Evolutionary conservation across 1,140 invertebrate genomes (phyloP).

Genomic region (Temnothorax longispinosus): DNA sequence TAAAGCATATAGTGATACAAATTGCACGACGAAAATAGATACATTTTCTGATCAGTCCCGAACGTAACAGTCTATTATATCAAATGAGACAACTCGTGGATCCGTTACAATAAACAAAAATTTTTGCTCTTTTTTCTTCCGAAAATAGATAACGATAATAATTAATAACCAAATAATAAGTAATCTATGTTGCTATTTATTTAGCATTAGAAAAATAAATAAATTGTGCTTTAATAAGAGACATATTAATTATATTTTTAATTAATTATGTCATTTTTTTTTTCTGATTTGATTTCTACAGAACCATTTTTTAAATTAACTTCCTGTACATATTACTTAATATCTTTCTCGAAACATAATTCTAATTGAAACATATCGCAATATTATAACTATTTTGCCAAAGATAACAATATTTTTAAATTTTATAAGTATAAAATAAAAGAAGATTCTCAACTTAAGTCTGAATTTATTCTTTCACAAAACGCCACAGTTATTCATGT

Average conservation of each 20-base stretch:
- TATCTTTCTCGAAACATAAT: neutral
- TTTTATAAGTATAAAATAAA: neutral
- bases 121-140: neutral
- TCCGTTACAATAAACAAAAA: neutral
- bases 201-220: neutral
- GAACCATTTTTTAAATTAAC: neutral
- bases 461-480: neutral
- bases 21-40: constrained; percentile 26
- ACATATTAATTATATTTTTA: neutral
- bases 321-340: neutral
- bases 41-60: neutral
- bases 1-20: neutral
- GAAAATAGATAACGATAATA: neutral
- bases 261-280: neutral
- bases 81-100: neutral
- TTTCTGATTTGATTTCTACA: neutral
- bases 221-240: neutral
- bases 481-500: neutral
- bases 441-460: neutral
- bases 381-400: neutral
- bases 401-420: neutral
- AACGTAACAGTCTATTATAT: neutral
- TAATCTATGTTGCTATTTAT: neutral
- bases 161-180: neutral
- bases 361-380: neutral